Evolutionary conservation across 2,888 invertebrate genomes (phyloP).

Genomic region (Diaprepes abbreviatus): DNA sequence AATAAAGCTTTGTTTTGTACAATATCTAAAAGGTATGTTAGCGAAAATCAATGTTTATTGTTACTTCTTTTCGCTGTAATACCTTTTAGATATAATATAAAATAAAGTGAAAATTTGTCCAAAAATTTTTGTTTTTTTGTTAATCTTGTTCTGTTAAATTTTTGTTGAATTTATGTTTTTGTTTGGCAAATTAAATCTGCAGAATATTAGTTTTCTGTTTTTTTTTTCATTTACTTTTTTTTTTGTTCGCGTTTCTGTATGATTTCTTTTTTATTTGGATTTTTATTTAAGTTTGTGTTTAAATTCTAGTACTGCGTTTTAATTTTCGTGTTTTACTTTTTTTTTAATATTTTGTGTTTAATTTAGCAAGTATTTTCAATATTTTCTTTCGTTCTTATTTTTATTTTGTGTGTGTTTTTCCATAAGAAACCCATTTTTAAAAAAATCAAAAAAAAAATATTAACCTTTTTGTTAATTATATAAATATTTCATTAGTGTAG

Average conservation of each 20-base stretch:
- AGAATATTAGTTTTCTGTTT: slow-evolving; percentile 43
- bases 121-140: slow-evolving; percentile 22
- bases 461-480: neutral
- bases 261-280: slow-evolving; percentile 32
- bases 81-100: slow-evolving; percentile 1
- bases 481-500: too few relatives aligned
- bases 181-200: slow-evolving; percentile 40
- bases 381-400: slow-evolving; percentile 20
- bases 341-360: slow-evolving; percentile 7
- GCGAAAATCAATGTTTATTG: neutral
- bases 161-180: slow-evolving; percentile 42
- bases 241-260: slow-evolving; percentile 24
- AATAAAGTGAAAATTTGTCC: neutral
- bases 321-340: slow-evolving; percentile 27
- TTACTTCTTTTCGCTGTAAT: neutral
- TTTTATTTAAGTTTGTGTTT: slow-evolving; percentile 37
- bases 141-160: slow-evolving; percentile 22
- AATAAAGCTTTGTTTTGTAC: neutral
- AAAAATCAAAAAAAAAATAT: slow-evolving; percentile 42
- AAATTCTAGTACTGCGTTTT: slow-evolving; percentile 34
- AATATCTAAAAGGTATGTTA: neutral
- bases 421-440: slow-evolving; percentile 17
- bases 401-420: slow-evolving; percentile 41
- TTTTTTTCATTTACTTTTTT: slow-evolving; percentile 12
- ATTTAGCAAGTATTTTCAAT: slow-evolving; percentile 13